Conservation (phyloP, 2,888 invertebrate species). For the Incurvaria masculella region DNA sequence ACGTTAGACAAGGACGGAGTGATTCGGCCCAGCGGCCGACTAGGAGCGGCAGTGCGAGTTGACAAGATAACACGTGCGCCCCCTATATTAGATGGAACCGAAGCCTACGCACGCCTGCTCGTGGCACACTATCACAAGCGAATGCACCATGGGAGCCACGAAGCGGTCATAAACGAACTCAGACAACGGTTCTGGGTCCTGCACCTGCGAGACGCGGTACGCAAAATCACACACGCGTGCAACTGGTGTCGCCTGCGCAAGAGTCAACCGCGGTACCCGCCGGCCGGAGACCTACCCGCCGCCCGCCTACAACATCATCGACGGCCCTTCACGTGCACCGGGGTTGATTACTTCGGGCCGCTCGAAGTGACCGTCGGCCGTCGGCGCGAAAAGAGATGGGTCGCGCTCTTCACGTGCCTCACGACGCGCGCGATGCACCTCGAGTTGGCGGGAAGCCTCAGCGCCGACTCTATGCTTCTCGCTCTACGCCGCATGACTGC, state of each 20-base stretch:
- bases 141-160: slow-evolving; percentile 6
- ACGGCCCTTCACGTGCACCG: slow-evolving; percentile 10
- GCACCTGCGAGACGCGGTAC: slow-evolving; percentile 1
- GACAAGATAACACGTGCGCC: not conserved
- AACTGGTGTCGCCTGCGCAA: not conserved
- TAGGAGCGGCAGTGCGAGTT: not conserved
- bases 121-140: not conserved
- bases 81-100: no score
- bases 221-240: not conserved
- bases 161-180: slow-evolving; percentile 7
- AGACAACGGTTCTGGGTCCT: slow-evolving; percentile 8
- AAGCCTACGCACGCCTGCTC: not conserved
- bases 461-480: slow-evolving; percentile 7
- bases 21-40: not conserved
- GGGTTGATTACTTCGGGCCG: slow-evolving; percentile 16
- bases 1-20: no score
- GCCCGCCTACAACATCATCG: slow-evolving; percentile 5
- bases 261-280: slow-evolving; percentile 1
- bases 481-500: slow-evolving; percentile 2
- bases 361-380: slow-evolving; percentile 11
- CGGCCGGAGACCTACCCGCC: slow-evolving; percentile 8
- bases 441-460: slow-evolving; percentile 4
- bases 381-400: slow-evolving; percentile 10
- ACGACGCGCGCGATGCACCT: slow-evolving; percentile 7
- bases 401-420: slow-evolving; percentile 8